Evolutionary conservation across 92 coral and sea anemone species (phyloP).

Genomic region (Zoanthus sociatus): DNA sequence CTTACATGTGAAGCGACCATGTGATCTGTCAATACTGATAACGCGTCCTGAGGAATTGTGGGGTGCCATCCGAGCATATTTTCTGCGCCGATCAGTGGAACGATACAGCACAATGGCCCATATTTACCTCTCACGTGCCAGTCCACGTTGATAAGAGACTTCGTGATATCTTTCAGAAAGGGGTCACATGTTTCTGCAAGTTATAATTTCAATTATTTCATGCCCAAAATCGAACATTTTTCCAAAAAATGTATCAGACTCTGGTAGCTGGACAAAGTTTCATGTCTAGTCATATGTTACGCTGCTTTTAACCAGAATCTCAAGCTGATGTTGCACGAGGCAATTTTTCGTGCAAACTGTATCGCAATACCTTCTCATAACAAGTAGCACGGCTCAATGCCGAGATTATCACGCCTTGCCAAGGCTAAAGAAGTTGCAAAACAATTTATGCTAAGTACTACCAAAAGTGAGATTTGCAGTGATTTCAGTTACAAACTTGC

Average conservation of each 20-base stretch:
- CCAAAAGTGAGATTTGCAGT: no score
- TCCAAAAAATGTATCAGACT: not conserved
- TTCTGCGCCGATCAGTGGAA: slow-evolving; percentile 82
- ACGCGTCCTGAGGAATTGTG: slow-evolving; percentile 69
- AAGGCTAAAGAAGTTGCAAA: no score
- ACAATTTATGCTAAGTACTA: no score
- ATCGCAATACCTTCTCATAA: no score
- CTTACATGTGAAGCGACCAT: slow-evolving; percentile 91
- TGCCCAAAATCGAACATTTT: no score
- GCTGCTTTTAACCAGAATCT: no score
- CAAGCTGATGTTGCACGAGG: no score
- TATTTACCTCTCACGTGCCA: slow-evolving; percentile 94
- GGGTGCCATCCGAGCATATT: slow-evolving; percentile 80
- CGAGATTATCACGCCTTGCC: no score
- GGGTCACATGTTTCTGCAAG: slow-evolving; percentile 71
- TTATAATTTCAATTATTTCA: not conserved
- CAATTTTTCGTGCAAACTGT: no score
- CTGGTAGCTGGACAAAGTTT: no score
- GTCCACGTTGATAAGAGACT: slow-evolving; percentile 75
- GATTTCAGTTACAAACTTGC: not conserved
- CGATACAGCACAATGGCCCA: slow-evolving; percentile 90
- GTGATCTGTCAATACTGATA: slow-evolving; percentile 77
- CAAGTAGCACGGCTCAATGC: no score
- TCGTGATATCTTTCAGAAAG: slow-evolving; percentile 72
- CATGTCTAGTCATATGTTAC: no score